Percentiles rank a stretch among this genome's conserved stretches.
Conservation (phyloP, 2,113 vertebrate species). For the Osmerus mordax region DNA sequence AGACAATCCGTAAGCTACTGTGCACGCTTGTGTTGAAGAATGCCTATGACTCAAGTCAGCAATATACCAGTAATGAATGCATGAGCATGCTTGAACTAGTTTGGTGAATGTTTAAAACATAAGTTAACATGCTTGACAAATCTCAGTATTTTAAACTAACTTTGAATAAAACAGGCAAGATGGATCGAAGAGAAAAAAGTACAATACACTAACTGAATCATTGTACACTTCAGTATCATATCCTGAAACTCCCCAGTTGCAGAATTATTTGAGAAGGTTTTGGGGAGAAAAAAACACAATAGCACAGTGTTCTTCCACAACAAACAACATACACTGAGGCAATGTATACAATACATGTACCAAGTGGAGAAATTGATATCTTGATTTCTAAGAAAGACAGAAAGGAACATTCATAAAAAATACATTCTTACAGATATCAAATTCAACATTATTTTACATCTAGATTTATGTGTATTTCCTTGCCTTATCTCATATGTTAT, state of each 20-base stretch:
- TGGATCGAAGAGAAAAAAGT: constrained; percentile 49
- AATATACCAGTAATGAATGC: constrained; percentile 48
- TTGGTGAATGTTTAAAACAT: constrained; percentile 51
- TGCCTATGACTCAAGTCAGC: constrained; percentile 31
- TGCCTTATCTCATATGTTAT: constrained; percentile 41
- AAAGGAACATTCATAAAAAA: too few relatives aligned
- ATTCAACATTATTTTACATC: background rate
- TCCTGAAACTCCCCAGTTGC: constrained; percentile 17
- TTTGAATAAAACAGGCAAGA: constrained; percentile 40
- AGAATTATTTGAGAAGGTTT: background rate
- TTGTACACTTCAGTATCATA: constrained; percentile 13
- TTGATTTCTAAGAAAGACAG: too few relatives aligned
- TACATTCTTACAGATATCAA: background rate
- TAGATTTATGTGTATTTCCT: background rate
- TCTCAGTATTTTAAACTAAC: constrained; percentile 34
- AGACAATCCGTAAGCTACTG: constrained; percentile 19
- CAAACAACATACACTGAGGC: too few relatives aligned
- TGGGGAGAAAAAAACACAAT: too few relatives aligned
- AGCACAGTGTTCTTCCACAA: too few relatives aligned
- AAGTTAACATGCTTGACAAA: constrained; percentile 50
- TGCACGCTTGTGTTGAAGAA: constrained; percentile 1
- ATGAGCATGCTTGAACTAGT: constrained; percentile 31
- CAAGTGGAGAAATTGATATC: too few relatives aligned
- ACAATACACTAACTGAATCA: constrained; percentile 33
- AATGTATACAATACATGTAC: too few relatives aligned